phyloP scores from a whole-genome alignment of 2,113 vertebrate genomes.

The Engystomops pustulosus region DNA sequence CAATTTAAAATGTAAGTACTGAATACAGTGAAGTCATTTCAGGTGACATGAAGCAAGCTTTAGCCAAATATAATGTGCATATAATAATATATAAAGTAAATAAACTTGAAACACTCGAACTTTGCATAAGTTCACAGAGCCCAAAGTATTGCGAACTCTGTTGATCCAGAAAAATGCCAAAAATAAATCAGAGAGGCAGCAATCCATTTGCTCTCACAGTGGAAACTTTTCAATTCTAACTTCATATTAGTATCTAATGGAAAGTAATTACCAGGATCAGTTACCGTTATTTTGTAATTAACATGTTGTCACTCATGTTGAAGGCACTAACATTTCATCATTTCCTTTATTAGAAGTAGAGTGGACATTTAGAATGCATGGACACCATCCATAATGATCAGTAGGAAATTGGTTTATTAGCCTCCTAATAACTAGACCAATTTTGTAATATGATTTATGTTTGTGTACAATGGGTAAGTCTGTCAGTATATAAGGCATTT shows the following conservation, averaged over 20 bases:
- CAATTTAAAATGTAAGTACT: too few species aligned
- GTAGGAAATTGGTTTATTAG: background rate
- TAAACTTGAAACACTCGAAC: background rate
- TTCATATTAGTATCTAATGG: background rate
- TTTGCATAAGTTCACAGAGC: background rate
- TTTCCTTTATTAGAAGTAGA: background rate
- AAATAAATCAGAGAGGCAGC: background rate
- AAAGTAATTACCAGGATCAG: background rate
- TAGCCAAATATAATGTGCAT: background rate
- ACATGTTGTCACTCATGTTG: background rate
- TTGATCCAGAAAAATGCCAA: background rate
- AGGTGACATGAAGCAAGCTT: too few species aligned
- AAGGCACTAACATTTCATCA: background rate
- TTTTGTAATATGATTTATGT: too few species aligned
- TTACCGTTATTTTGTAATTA: background rate
- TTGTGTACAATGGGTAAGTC: too few species aligned
- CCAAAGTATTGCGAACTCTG: background rate
- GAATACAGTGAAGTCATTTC: too few species aligned
- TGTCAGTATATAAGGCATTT: too few species aligned
- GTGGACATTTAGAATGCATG: background rate
- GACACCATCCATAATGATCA: background rate
- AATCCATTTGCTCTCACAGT: background rate
- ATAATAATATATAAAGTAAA: background rate
- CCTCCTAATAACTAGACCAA: too few species aligned
- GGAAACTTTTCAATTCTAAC: background rate